These are phyloP conservation scores for Salvelinus fontinalis DNA, from an alignment of 2,113 vertebrate genomes.

Conservation along the genomic window DNA sequence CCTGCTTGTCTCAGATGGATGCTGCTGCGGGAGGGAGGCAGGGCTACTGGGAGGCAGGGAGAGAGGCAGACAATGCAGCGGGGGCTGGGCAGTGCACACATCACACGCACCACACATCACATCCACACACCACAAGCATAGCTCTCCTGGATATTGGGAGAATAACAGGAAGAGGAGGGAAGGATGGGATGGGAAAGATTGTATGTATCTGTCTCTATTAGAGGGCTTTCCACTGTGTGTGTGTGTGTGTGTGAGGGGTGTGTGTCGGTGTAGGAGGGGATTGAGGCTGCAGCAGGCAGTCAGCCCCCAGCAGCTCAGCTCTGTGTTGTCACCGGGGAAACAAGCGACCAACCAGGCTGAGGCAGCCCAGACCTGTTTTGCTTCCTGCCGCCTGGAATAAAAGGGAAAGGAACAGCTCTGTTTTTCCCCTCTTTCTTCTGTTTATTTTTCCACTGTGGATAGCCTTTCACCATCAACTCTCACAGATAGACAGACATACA, in stretches of 20 bases:
- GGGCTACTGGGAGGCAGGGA: slow-evolving; percentile 74
- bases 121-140: slow-evolving; percentile 67
- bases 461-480: slow-evolving; percentile 37
- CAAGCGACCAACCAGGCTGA: slow-evolving; percentile 39
- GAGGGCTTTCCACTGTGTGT: slow-evolving; percentile 38
- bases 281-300: slow-evolving; percentile 25
- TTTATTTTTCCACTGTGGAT: slow-evolving; percentile 61
- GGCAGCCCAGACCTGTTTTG: slow-evolving; percentile 64
- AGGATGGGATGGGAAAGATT: slow-evolving; percentile 36
- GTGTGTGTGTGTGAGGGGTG: slow-evolving; percentile 43
- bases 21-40: slow-evolving; percentile 7
- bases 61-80: slow-evolving; percentile 66
- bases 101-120: slow-evolving; percentile 26
- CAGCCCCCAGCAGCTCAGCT: slow-evolving; percentile 55
- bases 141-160: slow-evolving; percentile 51
- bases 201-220: slow-evolving; percentile 54
- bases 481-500: slow-evolving; percentile 39
- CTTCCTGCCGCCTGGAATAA: slow-evolving; percentile 62
- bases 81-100: slow-evolving; percentile 49
- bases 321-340: slow-evolving; percentile 44
- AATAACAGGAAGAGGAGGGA: slow-evolving; percentile 63
- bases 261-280: slow-evolving; percentile 54
- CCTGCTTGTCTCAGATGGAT: slow-evolving; percentile 59
- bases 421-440: slow-evolving; percentile 14
- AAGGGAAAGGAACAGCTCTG: slow-evolving; percentile 26